These are phyloP conservation scores for Coleophora deauratella DNA, from an alignment of 2,888 invertebrate species.

Conservation along the genomic window DNA sequence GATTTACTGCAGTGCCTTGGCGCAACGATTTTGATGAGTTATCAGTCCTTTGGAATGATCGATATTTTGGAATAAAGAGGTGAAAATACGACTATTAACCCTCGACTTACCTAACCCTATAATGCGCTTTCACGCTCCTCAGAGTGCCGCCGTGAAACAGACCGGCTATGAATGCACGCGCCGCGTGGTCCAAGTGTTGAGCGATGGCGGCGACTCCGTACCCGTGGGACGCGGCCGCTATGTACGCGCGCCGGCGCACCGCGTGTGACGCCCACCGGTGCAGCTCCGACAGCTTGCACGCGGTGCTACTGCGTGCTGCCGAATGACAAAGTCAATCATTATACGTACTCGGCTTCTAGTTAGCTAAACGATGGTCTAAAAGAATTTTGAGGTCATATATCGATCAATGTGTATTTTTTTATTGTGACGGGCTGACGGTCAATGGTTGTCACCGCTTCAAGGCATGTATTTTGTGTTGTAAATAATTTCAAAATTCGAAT, in stretches of 20 bases:
- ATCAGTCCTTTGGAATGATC: too few relatives aligned
- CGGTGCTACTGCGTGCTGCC: conserved; percentile 20
- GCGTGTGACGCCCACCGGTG: conserved; percentile 82
- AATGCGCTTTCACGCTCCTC: conserved; percentile 86
- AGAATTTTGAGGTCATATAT: too few relatives aligned
- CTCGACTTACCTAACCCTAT: conserved; percentile 77
- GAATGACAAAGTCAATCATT: not conserved
- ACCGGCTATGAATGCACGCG: conserved; percentile 86
- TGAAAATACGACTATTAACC: not conserved
- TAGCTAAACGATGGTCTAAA: too few relatives aligned
- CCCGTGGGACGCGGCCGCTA: conserved; percentile 81
- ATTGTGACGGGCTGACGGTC: too few relatives aligned
- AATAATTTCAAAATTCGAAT: too few relatives aligned
- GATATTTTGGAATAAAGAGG: too few relatives aligned
- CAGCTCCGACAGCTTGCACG: conserved; percentile 25
- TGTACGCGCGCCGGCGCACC: conserved; percentile 83
- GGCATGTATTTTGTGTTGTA: too few relatives aligned
- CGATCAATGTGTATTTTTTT: too few relatives aligned
- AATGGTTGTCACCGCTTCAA: too few relatives aligned
- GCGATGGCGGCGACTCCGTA: conserved; percentile 93
- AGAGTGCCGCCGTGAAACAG: conserved; percentile 87
- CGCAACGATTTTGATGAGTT: too few relatives aligned
- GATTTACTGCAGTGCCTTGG: too few relatives aligned
- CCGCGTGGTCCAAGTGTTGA: conserved; percentile 89
- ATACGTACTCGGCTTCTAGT: too few relatives aligned